These are phyloP conservation scores for Chroicocephalus ridibundus DNA, from an alignment of 2,113 vertebrate species.

Conservation along the genomic window DNA sequence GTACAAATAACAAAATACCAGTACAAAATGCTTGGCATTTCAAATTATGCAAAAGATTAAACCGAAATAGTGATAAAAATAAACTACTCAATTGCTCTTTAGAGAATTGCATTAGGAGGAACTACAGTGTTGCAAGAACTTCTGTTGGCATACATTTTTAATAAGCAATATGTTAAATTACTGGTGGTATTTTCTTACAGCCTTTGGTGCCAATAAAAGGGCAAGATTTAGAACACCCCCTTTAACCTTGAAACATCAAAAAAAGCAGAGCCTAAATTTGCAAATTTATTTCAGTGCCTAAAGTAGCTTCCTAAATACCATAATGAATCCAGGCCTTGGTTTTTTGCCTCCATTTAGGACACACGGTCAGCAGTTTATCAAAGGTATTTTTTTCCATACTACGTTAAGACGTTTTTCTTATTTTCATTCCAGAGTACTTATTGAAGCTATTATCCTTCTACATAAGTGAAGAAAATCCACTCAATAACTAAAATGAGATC, in stretches of 20 bases:
- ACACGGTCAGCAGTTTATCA: neutral
- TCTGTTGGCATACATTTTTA: neutral
- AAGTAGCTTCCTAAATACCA: neutral
- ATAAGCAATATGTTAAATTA: neutral
- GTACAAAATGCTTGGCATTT: neutral
- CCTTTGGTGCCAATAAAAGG: neutral
- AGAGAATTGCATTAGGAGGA: neutral
- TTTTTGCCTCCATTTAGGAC: neutral
- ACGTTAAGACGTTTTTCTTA: neutral
- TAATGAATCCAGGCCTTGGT: neutral
- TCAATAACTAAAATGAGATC: neutral
- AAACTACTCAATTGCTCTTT: neutral
- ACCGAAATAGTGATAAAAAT: neutral
- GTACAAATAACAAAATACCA: neutral
- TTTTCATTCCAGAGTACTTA: neutral
- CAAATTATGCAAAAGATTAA: neutral
- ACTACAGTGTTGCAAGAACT: neutral
- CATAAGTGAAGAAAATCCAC: neutral
- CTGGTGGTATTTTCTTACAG: neutral
- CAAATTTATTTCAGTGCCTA: neutral
- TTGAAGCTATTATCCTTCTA: neutral
- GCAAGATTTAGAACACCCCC: neutral
- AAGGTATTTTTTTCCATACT: neutral
- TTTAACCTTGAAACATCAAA: constrained; percentile 21
- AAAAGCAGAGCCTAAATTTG: neutral